Conservation (phyloP, 2,888 invertebrate species). For the Drosophila anomelani region DNA sequence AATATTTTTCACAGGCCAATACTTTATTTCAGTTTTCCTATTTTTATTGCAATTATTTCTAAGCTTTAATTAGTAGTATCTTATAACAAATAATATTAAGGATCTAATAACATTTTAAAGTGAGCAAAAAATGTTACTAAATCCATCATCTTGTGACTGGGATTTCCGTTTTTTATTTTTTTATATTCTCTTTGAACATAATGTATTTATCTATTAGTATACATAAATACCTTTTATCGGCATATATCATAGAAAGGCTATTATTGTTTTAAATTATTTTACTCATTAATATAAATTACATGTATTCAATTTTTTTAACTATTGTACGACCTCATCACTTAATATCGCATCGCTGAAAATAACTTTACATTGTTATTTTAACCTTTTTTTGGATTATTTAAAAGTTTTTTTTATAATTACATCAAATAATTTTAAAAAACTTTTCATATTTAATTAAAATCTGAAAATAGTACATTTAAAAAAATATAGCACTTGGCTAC, state of each 20-base stretch:
- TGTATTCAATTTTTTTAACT: not conserved
- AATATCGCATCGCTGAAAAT: not conserved
- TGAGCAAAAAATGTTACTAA: slow-evolving; percentile 75
- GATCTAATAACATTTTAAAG: slow-evolving; percentile 66
- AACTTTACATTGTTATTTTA: not conserved
- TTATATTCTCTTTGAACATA: not conserved
- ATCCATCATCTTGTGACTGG: not conserved
- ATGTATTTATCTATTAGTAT: not conserved
- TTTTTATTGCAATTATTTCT: not conserved
- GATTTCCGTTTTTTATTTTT: not conserved
- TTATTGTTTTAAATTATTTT: not conserved
- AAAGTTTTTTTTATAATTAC: not conserved
- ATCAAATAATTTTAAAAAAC: not conserved
- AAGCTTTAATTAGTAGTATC: not conserved
- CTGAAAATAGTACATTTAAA: not conserved
- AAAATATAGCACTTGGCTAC: not conserved
- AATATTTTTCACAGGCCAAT: not conserved
- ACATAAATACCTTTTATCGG: not conserved
- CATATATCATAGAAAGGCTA: not conserved
- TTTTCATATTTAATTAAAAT: not conserved
- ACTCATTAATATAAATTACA: not conserved
- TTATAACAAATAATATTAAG: not conserved
- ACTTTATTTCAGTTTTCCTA: not conserved
- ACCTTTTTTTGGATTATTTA: not conserved
- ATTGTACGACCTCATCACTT: not conserved